Base-by-base conservation (phyloP, 1,140 invertebrate genomes). In the Campoletis sonorensis region DNA sequence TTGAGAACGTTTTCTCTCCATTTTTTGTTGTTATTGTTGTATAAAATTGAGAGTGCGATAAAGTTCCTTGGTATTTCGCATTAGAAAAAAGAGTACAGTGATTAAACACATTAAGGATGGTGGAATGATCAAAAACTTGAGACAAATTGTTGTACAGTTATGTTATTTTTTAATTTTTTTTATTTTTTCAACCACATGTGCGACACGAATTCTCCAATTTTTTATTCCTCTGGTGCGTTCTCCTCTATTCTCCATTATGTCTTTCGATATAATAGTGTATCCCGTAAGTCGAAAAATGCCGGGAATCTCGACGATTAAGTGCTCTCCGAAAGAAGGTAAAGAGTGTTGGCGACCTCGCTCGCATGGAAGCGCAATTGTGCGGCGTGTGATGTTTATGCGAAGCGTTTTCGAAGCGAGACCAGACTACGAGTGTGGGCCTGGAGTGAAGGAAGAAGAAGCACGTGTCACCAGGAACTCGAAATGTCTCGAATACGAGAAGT, bases 381-480 rank as follows among this genome's bases (percentile, higher is more conserved):
- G 15, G 21, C 5, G 11, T 54, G n/a, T 15, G 8, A 33, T 54
- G 72, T 75, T 75, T 75, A 75, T 75, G 49, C 49, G 72, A 54
- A 54, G 16, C 54, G 23, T 51, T 75, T 75, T 75, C 72, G 21
- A 51, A 27, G 72, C 72, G 72, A 75, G 16, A 75, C 72, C 45
- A 75, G n/a, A 5, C 1, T 0, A 27, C 26, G n/a, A 27, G 45
- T n/a, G 49, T 54, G 72, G 15, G 45, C 72, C 26, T 13, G 4
- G 64, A 30, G 13, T 45, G 5, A 10, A 45, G 5, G 40, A 13
- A 45, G 3, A 45, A 45, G 3, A 45, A 45, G 40, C 40, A 45
- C 40, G 40, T 45, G 40, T 45, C 61, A n/a, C 61, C 23, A 7
- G 1, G 21, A 26, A 23, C 61, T 64, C 51, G 51, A 54, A 54